Base-by-base conservation (phyloP, 2,888 invertebrate genomes). In the Anorthoa munda region DNA sequence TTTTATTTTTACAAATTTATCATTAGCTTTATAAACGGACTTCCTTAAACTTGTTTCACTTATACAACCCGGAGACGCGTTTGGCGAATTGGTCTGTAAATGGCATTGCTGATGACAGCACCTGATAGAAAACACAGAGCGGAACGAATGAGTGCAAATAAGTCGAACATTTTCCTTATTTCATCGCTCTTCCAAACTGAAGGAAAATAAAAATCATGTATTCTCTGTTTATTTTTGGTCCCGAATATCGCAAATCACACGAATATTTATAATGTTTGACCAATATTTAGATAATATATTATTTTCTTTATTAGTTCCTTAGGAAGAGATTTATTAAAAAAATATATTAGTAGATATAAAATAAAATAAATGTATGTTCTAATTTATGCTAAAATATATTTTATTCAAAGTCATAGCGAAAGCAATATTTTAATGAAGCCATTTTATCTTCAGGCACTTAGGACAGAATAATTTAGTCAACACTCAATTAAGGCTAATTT, bases 161-260 rank as follows among this genome's bases (percentile, higher is more conserved):
- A 64, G 26, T 66, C 21, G 26, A 56, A 66, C 39, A 68, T 66
- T 81, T 68, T 81, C 55, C 68, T 65, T 45, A 65, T 77, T 74
- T 75, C 63, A 55, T 31, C 50, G 58, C 60, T 69, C 48, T 50
- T 13, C 77, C 26, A 51, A 66, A 76, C n/a, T 56, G 53, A 48
- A 65, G 31, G 26, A 66, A 66, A 69, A 61, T 81, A 69, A 81
- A 78, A 26, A 68, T 81, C 48, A 17, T 9, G n/a, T 53, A 21
- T 76, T 58, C 53, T 58, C 17, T 56, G 56, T 76, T 79, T 76
- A 50, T 58, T 66, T 31, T 55, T 76, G 39, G n/a, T 45, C 39
- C 4, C 17, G 18, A 69, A 23, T 21, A 50, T 7, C 17, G 31
- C 12, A 31, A 67, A 56, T 58, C 21, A 46, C 11, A 67, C 9